Evolutionary conservation across 2,888 invertebrate genomes (phyloP).

Genomic region (Phragmatobia fuliginosa): DNA sequence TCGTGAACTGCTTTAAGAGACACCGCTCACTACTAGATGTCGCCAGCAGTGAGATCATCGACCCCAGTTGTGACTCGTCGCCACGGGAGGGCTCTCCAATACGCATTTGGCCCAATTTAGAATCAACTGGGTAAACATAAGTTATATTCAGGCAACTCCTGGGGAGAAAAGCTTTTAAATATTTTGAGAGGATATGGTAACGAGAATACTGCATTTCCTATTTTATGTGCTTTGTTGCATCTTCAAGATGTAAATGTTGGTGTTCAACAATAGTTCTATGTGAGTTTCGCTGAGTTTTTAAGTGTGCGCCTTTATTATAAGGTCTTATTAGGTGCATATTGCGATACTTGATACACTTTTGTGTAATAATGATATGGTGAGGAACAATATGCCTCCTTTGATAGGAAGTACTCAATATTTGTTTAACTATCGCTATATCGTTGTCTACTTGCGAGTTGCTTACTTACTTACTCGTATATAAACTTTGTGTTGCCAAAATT

Average conservation of each 20-base stretch:
- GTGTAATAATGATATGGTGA: neutral
- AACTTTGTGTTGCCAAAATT: no score
- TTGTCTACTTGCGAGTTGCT: no score
- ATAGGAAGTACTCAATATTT: neutral
- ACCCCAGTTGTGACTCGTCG: slow-evolving; percentile 31
- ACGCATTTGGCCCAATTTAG: slow-evolving; percentile 35
- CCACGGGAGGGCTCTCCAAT: slow-evolving; percentile 49
- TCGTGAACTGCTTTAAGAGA: no score
- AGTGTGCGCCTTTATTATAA: neutral
- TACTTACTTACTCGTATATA: no score
- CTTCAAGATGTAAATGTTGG: neutral
- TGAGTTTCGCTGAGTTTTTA: neutral
- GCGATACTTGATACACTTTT: neutral
- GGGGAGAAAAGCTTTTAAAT: slow-evolving; percentile 21
- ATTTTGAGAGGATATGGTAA: slow-evolving; percentile 15
- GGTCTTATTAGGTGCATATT: slow-evolving; percentile 3
- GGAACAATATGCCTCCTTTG: neutral
- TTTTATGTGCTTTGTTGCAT: neutral
- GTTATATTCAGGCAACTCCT: slow-evolving; percentile 28
- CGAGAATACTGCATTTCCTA: neutral
- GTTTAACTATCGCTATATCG: no score
- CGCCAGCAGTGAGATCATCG: slow-evolving; percentile 33
- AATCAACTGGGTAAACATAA: slow-evolving; percentile 21
- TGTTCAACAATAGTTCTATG: neutral
- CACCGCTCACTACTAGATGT: slow-evolving; percentile 55